Evolutionary conservation across 2,113 vertebrate genomes (phyloP).

Genomic region (Trachemys scripta): DNA sequence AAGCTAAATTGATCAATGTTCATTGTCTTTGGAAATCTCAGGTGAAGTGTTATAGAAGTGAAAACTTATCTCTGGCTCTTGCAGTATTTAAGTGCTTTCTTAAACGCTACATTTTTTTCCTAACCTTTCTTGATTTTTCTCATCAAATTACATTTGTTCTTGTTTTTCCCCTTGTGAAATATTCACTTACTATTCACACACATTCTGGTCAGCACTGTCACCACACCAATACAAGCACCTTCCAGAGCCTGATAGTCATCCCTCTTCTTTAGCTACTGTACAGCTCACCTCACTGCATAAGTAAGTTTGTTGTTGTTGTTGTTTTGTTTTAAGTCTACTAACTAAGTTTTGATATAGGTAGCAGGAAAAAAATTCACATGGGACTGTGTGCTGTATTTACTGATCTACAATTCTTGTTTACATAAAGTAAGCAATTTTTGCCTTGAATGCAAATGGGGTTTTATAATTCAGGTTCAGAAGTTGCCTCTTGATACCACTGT

Average conservation of each 20-base stretch:
- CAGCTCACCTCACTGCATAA: neutral
- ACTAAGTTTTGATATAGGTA: neutral
- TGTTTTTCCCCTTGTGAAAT: neutral
- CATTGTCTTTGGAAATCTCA: neutral
- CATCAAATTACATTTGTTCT: neutral
- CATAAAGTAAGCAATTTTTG: constrained; percentile 19
- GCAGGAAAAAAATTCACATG: neutral
- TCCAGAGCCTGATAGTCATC: neutral
- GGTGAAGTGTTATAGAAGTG: neutral
- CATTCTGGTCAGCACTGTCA: neutral
- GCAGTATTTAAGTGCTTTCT: neutral
- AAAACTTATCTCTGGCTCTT: neutral
- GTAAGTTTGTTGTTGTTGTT: no score
- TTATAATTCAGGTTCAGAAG: neutral
- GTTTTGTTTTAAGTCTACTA: neutral
- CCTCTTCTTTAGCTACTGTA: neutral
- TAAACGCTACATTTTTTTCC: neutral
- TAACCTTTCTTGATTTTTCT: neutral
- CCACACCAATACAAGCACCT: neutral
- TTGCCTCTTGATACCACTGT: neutral
- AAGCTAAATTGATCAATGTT: neutral
- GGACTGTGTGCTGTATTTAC: neutral
- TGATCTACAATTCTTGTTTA: neutral
- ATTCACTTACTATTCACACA: neutral
- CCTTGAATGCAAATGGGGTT: constrained; percentile 43